Percentiles rank a stretch among this genome's conserved stretches.
These are phyloP conservation scores for Gymnobelideus leadbeateri DNA, from an alignment of 2,113 vertebrate genomes.

Conservation along the genomic window DNA sequence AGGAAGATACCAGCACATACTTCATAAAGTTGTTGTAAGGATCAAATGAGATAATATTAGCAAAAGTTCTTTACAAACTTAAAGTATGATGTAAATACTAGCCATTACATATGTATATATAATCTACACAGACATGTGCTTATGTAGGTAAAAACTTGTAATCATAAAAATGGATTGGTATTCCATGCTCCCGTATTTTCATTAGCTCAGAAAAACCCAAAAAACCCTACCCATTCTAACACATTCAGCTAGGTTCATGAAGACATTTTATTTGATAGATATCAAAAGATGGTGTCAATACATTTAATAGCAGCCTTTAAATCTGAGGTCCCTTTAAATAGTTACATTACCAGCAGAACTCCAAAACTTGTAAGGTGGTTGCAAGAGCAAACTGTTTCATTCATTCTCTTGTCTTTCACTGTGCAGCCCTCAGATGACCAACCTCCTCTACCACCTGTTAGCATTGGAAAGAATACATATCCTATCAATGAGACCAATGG, in stretches of 20 bases:
- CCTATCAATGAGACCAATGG: constrained; percentile 18
- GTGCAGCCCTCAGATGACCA: constrained; percentile 91
- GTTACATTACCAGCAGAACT: constrained; percentile 89
- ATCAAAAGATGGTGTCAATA: background rate
- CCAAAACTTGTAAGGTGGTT: constrained; percentile 96
- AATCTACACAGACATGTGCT: background rate
- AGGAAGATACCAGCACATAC: background rate
- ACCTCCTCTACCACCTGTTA: constrained; percentile 88
- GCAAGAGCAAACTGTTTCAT: constrained; percentile 92
- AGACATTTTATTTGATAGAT: constrained; percentile 42
- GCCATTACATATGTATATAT: background rate
- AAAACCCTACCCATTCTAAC: background rate
- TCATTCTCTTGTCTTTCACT: constrained; percentile 84
- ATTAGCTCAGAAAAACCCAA: background rate
- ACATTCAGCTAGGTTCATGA: constrained; percentile 30
- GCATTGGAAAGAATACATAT: constrained; percentile 64
- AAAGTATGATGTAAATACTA: constrained; percentile 16
- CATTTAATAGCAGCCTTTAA: constrained; percentile 6
- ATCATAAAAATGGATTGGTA: constrained; percentile 19
- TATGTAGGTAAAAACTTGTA: background rate
- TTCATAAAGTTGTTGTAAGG: constrained; percentile 2
- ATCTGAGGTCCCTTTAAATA: background rate
- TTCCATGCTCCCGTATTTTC: constrained; percentile 24
- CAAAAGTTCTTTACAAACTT: constrained; percentile 47
- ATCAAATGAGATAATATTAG: constrained; percentile 45